phyloP scores from a whole-genome alignment of 2,888 invertebrate genomes.

The Brachyopa scutellaris region DNA sequence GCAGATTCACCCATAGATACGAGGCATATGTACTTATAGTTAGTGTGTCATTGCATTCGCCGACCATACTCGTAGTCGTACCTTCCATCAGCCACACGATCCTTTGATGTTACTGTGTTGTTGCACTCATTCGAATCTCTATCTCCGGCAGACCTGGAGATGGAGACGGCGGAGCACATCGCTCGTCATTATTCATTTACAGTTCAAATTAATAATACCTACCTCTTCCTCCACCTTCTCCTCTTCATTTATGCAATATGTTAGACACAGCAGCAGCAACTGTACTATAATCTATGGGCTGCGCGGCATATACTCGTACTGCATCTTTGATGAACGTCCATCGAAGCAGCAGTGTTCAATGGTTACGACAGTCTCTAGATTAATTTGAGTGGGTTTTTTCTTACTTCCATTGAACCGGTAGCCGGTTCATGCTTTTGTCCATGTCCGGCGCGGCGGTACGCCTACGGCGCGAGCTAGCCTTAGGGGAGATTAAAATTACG shows the following conservation, averaged over 20 bases:
- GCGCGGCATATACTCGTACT: constrained; percentile 18
- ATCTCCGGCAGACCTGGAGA: constrained; percentile 25
- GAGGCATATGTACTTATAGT: constrained; percentile 30
- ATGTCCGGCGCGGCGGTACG: too few relatives aligned
- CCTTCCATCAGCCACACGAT: constrained; percentile 45
- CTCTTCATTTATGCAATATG: constrained; percentile 60
- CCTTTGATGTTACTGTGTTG: constrained; percentile 67
- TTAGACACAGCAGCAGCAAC: too few relatives aligned
- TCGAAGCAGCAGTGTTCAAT: constrained; percentile 42
- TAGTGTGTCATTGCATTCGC: constrained; percentile 65
- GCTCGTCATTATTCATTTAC: constrained; percentile 70
- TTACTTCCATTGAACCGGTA: constrained; percentile 52
- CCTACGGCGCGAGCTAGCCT: constrained; percentile 39
- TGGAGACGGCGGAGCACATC: constrained; percentile 34
- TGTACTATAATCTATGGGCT: constrained; percentile 42
- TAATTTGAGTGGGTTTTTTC: constrained; percentile 54
- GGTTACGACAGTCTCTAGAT: constrained; percentile 54
- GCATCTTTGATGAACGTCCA: constrained; percentile 69
- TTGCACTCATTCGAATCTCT: constrained; percentile 4
- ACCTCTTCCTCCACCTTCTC: constrained; percentile 39
- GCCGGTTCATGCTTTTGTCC: constrained; percentile 27
- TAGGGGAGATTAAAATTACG: constrained; percentile 65
- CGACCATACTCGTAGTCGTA: constrained; percentile 29
- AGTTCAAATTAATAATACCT: constrained; percentile 72
- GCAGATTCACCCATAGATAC: constrained; percentile 61